A percentile compares a stretch with the other conserved stretches of the same genome.
These are phyloP conservation scores for Zelostemma sp. DNA, from an alignment of 1,140 invertebrate genomes.

Conservation along the genomic window DNA sequence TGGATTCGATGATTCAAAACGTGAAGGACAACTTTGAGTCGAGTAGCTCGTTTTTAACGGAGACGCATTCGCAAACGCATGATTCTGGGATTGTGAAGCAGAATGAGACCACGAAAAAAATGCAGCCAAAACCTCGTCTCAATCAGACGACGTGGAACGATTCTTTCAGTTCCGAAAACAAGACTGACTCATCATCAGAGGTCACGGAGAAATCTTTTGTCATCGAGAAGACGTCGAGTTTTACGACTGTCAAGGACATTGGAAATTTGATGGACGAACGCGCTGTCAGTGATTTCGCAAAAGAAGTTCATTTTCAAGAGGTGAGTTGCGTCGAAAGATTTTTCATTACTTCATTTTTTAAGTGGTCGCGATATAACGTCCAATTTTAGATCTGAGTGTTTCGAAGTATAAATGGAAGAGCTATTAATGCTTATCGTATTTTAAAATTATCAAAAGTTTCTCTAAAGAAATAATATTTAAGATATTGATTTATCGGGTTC, in stretches of 20 bases:
- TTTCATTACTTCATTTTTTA: too few species aligned
- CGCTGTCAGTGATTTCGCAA: slow-evolving; percentile 49
- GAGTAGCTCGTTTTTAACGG: slow-evolving; percentile 13
- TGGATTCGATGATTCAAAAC: background rate
- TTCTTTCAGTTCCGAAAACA: background rate
- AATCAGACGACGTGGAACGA: background rate
- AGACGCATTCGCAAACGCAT: slow-evolving; percentile 9
- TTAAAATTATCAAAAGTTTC: too few species aligned
- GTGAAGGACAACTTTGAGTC: slow-evolving; percentile 11
- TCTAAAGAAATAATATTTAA: too few species aligned
- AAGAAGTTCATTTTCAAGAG: slow-evolving; percentile 50
- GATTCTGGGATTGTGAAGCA: slow-evolving; percentile 7
- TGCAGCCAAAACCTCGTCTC: background rate
- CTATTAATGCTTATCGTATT: too few species aligned
- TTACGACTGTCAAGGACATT: slow-evolving; percentile 54
- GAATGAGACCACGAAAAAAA: background rate
- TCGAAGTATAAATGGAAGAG: too few species aligned
- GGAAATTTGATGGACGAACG: slow-evolving; percentile 50
- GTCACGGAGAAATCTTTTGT: slow-evolving; percentile 50
- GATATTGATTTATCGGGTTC: too few species aligned
- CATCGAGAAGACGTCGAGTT: slow-evolving; percentile 58
- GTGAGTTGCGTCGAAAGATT: slow-evolving; percentile 56
- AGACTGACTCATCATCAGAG: slow-evolving; percentile 30
- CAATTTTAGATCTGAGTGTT: too few species aligned
- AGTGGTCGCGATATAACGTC: too few species aligned